Conservation (phyloP, 2,113 vertebrate species). For the Parus major region DNA sequence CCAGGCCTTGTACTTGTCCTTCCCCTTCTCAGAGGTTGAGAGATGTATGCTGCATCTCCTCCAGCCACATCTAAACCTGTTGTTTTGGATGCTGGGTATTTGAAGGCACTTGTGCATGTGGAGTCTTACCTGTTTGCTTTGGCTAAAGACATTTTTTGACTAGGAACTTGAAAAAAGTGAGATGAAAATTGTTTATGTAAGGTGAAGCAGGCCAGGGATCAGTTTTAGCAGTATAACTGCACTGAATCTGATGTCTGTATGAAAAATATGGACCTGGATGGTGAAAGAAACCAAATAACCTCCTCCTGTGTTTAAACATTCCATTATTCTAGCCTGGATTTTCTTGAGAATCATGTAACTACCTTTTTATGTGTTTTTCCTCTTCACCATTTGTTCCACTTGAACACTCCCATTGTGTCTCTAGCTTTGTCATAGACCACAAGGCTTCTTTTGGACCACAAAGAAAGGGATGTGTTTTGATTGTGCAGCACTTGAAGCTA, state of each 20-base stretch:
- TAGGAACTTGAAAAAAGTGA: neutral
- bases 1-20: neutral
- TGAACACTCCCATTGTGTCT: neutral
- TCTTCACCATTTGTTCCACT: neutral
- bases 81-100: neutral
- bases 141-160: neutral
- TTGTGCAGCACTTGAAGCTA: neutral
- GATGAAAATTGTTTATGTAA: neutral
- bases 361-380: neutral
- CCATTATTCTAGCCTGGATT: neutral
- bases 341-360: neutral
- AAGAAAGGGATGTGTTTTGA: neutral
- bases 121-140: neutral
- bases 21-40: neutral
- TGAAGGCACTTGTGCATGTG: neutral
- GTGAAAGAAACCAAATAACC: neutral
- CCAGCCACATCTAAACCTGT: neutral
- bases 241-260: neutral
- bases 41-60: neutral
- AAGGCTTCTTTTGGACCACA: neutral
- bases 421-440: neutral
- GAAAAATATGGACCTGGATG: neutral
- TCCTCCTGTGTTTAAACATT: neutral
- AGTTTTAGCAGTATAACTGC: neutral
- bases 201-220: neutral